phyloP scores from a whole-genome alignment of 2,797 vertebrate genomes.

The Molossus molossus region DNA sequence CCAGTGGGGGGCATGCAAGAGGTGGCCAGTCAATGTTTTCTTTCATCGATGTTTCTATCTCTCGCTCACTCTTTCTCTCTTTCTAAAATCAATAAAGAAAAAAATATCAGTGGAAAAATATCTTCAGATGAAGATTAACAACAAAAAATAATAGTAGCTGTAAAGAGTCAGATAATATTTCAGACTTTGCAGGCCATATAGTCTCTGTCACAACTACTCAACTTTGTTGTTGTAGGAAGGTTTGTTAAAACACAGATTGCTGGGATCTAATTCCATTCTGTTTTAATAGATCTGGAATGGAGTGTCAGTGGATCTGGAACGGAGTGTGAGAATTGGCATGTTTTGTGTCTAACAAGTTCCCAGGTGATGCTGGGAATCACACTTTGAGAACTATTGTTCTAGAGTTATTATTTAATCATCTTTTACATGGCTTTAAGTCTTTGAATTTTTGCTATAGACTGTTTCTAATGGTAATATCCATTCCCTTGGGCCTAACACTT shows the following conservation, averaged over 20 bases:
- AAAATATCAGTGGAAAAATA: no score
- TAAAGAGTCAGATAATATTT: conserved; percentile 53
- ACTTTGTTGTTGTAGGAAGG: neutral
- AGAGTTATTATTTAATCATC: conserved; percentile 4
- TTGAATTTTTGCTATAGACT: conserved; percentile 40
- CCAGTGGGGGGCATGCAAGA: no score
- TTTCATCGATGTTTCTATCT: no score
- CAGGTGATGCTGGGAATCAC: neutral
- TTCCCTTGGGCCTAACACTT: conserved; percentile 1
- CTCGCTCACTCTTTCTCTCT: no score
- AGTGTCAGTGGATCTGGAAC: neutral
- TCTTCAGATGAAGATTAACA: no score
- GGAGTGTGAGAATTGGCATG: neutral
- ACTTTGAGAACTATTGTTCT: neutral
- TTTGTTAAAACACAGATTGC: conserved; percentile 40
- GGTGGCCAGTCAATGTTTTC: no score
- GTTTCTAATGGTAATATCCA: neutral
- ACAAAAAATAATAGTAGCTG: neutral
- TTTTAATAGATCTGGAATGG: neutral
- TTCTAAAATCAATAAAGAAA: no score
- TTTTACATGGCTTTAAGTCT: neutral
- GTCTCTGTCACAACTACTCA: conserved; percentile 36
- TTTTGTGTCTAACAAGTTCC: conserved; percentile 47
- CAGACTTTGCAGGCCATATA: neutral
- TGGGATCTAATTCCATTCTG: neutral